phyloP scores from a whole-genome alignment of 2,888 invertebrate species.

The Polydrusus tereticollis region DNA sequence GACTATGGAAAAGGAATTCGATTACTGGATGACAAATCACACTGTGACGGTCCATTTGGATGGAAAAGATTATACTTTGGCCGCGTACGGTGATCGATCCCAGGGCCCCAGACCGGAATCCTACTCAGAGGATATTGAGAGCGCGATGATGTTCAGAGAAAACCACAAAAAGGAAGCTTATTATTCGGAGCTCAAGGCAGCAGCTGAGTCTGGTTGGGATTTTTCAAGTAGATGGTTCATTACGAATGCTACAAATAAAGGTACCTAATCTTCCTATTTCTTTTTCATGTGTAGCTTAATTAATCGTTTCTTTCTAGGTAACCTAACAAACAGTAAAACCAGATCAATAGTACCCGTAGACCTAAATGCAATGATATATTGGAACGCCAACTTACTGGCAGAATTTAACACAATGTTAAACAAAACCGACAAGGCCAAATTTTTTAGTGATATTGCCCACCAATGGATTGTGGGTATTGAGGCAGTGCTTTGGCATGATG shows the following conservation, averaged over 20 bases:
- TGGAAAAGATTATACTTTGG: constrained; percentile 75
- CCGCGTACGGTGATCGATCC: constrained; percentile 81
- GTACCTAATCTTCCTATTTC: constrained; percentile 62
- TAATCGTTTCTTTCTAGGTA: constrained; percentile 61
- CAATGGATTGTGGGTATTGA: constrained; percentile 76
- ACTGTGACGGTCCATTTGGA: constrained; percentile 74
- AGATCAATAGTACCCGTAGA: constrained; percentile 69
- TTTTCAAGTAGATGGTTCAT: constrained; percentile 94
- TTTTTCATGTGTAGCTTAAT: background rate
- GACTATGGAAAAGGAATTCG: constrained; percentile 81
- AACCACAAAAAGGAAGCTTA: constrained; percentile 73
- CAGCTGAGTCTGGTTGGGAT: constrained; percentile 97
- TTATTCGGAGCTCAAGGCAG: constrained; percentile 89
- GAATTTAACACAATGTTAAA: constrained; percentile 75
- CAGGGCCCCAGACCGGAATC: constrained; percentile 92
- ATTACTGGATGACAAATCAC: constrained; percentile 86
- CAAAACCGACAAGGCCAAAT: constrained; percentile 72
- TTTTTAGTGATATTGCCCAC: constrained; percentile 75
- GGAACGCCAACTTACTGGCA: constrained; percentile 83
- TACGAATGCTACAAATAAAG: constrained; percentile 77
- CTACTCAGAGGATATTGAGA: constrained; percentile 81
- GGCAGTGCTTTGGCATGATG: constrained; percentile 88
- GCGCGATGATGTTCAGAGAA: constrained; percentile 70
- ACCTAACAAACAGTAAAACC: constrained; percentile 51
- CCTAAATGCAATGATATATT: constrained; percentile 87